Percentiles rank a stretch among this genome's conserved stretches.
These are phyloP conservation scores for Tachysurus fulvidraco DNA, from an alignment of 2,113 vertebrate species.

Conservation along the genomic window DNA sequence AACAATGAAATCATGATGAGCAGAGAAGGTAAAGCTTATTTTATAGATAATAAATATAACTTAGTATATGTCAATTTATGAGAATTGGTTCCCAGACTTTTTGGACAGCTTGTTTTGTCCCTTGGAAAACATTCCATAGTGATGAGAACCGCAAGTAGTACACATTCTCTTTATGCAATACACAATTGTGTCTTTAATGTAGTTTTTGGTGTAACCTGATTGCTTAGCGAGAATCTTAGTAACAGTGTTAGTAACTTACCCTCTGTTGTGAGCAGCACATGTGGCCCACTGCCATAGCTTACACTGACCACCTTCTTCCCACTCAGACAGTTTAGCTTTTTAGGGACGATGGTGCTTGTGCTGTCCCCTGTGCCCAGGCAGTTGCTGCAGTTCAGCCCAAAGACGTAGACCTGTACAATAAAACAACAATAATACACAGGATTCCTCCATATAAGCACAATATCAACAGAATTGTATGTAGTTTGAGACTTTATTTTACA, in stretches of 20 bases:
- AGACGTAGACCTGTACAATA: slow-evolving; percentile 83
- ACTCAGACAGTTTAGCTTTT: slow-evolving; percentile 89
- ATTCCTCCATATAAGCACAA: background rate
- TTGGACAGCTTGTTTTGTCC: background rate
- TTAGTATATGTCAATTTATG: background rate
- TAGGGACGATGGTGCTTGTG: slow-evolving; percentile 89
- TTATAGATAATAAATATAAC: background rate
- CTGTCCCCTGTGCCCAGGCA: slow-evolving; percentile 95
- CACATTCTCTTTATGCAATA: background rate
- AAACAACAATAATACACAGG: background rate
- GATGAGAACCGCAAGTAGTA: too few species aligned
- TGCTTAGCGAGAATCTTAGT: background rate
- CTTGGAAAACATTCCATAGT: too few species aligned
- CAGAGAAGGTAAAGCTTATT: background rate
- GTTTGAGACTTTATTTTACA: background rate
- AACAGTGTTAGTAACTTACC: slow-evolving; percentile 79
- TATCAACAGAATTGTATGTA: background rate
- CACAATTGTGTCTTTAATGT: background rate
- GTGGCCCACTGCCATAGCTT: slow-evolving; percentile 93
- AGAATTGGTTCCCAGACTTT: background rate
- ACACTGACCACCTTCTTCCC: slow-evolving; percentile 92
- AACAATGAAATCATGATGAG: background rate
- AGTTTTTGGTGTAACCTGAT: background rate
- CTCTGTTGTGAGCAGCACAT: slow-evolving; percentile 88
- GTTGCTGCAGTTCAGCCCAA: slow-evolving; percentile 95